Evolutionary conservation across 1,140 invertebrate genomes (phyloP), one percentile per base, ranked within the genome.

Genomic region (Archivesica marissinica): DNA sequence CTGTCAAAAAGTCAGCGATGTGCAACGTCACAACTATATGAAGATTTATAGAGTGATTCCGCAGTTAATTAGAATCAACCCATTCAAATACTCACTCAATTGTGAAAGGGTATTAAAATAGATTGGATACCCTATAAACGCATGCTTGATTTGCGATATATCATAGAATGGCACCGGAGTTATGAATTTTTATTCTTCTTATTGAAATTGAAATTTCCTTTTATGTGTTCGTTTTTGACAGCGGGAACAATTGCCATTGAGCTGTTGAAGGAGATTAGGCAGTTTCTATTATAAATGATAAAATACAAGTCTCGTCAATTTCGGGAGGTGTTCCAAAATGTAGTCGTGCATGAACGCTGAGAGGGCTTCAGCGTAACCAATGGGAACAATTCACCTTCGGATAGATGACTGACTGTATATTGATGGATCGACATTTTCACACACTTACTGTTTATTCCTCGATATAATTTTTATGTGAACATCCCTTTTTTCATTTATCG

Each of bases 31-130:
- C 33, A 20, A 47, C 79, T 72, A 25, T 35, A 72, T 81, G 56
- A 56, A 56, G 52, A 66, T 79, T 72, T 72, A 81, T 72, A 15
- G 35, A 81, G 41, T 72, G 44, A 54, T 81, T n/a, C 61, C 17
- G 20, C 35, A 70, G 11, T 81, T 81, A 25, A 81, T 81, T 70
- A 72, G 30, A 23, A 74, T 25, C 59, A 20, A 72, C 25, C 0
- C 44, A n/a, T 47, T 47, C 41, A 23, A 81, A 81, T 68, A 70
- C 30, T 68, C 66, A 44, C 47, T 70, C 66, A 56, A 81, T 81
- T 81, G 79, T 81, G 72, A 81, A 54, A 38, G 64, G 35, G 68
- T 72, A 81, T 70, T 81, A 70, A 81, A 81, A 72, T 70, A 70
- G 64, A 81, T 72, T 81, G 79, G 50, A 52, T 70, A 50, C 50